phyloP scores from a whole-genome alignment of 2,888 invertebrate species.

The Euclidia mi region DNA sequence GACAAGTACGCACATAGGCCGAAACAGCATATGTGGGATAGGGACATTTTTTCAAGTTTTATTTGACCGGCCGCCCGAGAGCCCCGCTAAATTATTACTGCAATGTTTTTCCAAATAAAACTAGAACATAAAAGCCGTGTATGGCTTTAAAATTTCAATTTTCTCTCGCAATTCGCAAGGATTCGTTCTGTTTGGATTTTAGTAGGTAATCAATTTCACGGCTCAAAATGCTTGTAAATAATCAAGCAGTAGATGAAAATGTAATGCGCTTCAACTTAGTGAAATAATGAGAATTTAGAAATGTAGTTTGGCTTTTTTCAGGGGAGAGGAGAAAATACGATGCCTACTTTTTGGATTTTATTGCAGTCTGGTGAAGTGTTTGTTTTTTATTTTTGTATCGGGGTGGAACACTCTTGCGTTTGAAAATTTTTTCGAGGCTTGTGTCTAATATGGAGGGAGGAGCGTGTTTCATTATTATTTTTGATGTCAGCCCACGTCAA shows the following conservation, averaged over 20 bases:
- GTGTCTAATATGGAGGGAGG: no score
- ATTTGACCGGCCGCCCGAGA: conserved; percentile 47
- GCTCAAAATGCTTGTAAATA: conserved; percentile 59
- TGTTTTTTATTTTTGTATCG: conserved; percentile 33
- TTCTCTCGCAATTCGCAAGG: conserved; percentile 56
- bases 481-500: no score
- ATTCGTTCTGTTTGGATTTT: conserved; percentile 57
- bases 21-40: conserved; percentile 46
- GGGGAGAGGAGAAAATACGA: conserved; percentile 46
- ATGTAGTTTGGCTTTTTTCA: conserved; percentile 55
- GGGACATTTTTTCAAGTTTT: conserved; percentile 51
- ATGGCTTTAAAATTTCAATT: conserved; percentile 72
- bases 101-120: conserved; percentile 68
- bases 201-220: conserved; percentile 66
- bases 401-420: not conserved
- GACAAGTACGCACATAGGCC: conserved; percentile 38
- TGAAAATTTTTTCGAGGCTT: no score
- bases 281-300: conserved; percentile 71
- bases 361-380: conserved; percentile 31
- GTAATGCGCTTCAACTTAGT: conserved; percentile 56
- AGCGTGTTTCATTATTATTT: no score
- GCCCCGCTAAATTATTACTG: conserved; percentile 68
- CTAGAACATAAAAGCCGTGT: conserved; percentile 63
- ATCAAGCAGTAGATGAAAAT: conserved; percentile 55
- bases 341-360: conserved; percentile 45